phyloP scores from a whole-genome alignment of 2,888 invertebrate species.

The Ypsolopha scabrella region DNA sequence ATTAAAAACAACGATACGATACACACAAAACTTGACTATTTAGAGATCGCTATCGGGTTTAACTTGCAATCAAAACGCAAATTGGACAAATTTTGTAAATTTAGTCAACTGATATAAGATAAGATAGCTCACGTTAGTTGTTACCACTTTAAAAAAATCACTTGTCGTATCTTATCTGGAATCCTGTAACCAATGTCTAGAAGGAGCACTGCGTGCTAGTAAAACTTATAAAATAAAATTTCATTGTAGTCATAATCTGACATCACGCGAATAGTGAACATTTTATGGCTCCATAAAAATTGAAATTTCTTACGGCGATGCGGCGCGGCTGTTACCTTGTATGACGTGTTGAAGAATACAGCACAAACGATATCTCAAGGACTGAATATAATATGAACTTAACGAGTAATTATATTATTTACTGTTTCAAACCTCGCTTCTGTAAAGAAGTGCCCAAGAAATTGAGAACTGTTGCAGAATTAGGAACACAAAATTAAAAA shows the following conservation, averaged over 20 bases:
- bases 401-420: too few species aligned
- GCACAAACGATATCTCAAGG: background rate
- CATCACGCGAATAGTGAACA: too few species aligned
- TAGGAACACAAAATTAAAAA: too few species aligned
- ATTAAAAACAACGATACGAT: background rate
- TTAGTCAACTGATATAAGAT: background rate
- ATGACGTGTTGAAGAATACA: too few species aligned
- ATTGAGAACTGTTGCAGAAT: too few species aligned
- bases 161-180: constrained; percentile 10
- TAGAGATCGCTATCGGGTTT: constrained; percentile 1
- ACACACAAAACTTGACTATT: background rate
- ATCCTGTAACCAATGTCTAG: background rate
- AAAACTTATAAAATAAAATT: background rate
- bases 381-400: too few species aligned
- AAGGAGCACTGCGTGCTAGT: background rate
- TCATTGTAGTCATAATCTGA: too few species aligned
- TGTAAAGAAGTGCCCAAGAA: too few species aligned
- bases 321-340: too few species aligned
- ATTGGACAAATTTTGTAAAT: background rate
- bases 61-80: background rate
- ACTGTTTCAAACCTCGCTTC: too few species aligned
- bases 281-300: background rate
- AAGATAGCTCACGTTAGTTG: background rate
- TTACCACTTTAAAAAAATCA: constrained; percentile 14
- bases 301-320: too few species aligned